phyloP scores from a whole-genome alignment of 2,113 vertebrate genomes.

The Rattus norvegicus region DNA sequence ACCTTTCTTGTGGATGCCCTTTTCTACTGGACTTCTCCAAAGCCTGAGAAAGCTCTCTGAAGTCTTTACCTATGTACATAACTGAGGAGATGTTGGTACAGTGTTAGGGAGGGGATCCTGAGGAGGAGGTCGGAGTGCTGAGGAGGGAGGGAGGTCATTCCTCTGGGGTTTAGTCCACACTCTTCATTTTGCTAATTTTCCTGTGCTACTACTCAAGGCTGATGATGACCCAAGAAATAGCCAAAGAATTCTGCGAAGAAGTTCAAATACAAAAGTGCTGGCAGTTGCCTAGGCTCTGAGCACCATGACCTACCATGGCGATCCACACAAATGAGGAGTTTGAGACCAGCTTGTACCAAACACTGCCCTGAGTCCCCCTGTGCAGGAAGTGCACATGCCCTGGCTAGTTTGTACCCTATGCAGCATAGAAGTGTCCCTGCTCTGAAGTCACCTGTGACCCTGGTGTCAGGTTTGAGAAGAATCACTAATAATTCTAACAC shows the following conservation, averaged over 20 bases:
- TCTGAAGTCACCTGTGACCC: neutral
- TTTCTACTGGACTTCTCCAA: fast-evolving
- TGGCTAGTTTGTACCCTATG: neutral
- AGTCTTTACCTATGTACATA: fast-evolving
- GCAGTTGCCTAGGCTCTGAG: neutral
- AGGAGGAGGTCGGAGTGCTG: neutral
- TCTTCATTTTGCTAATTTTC: neutral
- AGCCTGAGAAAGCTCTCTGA: neutral
- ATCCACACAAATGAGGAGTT: neutral
- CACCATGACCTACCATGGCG: neutral
- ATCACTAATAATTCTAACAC: fast-evolving
- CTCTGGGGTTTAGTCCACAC: no score
- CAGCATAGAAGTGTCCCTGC: neutral
- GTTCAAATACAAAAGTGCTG: neutral
- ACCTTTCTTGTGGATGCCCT: neutral
- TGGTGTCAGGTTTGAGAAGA: fast-evolving
- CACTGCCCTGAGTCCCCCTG: neutral
- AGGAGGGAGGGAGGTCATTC: neutral
- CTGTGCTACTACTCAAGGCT: neutral
- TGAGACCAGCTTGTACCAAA: neutral
- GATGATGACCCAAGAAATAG: neutral
- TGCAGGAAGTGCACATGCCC: neutral
- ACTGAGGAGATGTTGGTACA: neutral
- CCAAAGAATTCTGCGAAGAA: neutral
- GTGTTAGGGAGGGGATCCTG: fast-evolving